These are phyloP conservation scores for Phortica okadai DNA, from an alignment of 2,888 invertebrate species.

Conservation along the genomic window DNA sequence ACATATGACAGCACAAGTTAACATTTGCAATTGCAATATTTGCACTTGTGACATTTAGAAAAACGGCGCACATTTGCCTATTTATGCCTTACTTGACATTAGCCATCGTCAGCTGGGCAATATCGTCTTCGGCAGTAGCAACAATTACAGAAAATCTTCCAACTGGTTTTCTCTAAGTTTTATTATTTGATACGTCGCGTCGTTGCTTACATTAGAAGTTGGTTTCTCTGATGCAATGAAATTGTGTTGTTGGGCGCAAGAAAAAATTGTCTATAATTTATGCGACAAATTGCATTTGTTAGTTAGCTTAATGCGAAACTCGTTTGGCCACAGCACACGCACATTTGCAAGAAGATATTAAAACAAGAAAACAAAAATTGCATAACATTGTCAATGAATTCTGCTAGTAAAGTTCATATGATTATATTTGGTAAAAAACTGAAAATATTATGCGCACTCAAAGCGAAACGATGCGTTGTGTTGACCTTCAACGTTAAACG, in stretches of 20 bases:
- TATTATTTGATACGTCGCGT: not conserved
- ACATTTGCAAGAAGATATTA: not conserved
- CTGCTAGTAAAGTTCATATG: conserved; percentile 10
- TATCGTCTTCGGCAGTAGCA: not conserved
- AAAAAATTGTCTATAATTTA: conserved; percentile 26
- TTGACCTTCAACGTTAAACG: conserved; percentile 22
- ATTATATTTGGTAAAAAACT: not conserved
- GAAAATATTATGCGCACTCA: not conserved
- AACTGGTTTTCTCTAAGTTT: conserved; percentile 10
- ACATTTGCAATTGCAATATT: conserved; percentile 6
- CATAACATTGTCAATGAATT: conserved; percentile 28
- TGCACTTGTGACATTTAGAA: conserved; percentile 49
- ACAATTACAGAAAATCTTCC: conserved; percentile 2
- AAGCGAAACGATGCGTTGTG: conserved; percentile 2
- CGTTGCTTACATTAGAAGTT: not conserved
- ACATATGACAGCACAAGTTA: not conserved
- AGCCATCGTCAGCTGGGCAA: conserved; percentile 54
- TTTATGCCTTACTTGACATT: conserved; percentile 74
- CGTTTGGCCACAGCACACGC: conserved; percentile 4
- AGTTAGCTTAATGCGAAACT: not conserved
- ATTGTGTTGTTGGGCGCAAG: conserved; percentile 1
- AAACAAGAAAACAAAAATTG: not conserved
- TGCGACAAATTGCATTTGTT: conserved; percentile 30
- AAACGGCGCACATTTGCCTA: conserved; percentile 58
- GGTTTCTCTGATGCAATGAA: not conserved